Evolutionary conservation across 2,888 invertebrate species (phyloP).

Genomic region (Drosophila atripex): DNA sequence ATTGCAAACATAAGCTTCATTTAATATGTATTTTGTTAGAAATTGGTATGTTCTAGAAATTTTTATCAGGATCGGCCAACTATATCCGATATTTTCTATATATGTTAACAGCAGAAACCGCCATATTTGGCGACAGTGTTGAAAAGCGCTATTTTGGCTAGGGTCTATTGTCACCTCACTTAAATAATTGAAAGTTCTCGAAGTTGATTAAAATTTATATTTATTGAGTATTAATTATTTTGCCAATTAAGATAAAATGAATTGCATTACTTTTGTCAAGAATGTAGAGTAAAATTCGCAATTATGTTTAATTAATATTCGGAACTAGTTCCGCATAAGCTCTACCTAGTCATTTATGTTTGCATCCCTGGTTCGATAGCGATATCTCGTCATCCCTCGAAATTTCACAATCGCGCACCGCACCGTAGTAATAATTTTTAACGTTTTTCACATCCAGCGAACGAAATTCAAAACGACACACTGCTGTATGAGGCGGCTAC

Average conservation of each 20-base stretch:
- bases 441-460: constrained; percentile 26
- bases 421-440: constrained; percentile 48
- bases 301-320: background rate
- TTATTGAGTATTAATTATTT: no score
- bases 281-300: background rate
- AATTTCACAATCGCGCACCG: constrained; percentile 68
- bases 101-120: background rate
- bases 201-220: no score
- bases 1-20: no score
- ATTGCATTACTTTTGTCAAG: no score
- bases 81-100: no score
- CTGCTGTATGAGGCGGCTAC: constrained; percentile 52
- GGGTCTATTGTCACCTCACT: background rate
- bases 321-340: background rate
- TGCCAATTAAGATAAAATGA: no score
- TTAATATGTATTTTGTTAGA: no score
- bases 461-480: constrained; percentile 46
- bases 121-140: constrained; percentile 6
- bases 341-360: background rate
- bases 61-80: no score
- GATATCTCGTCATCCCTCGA: constrained; percentile 43
- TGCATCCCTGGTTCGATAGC: background rate
- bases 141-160: background rate
- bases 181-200: no score
- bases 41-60: no score